Percentiles rank a stretch among this genome's conserved stretches.
Evolutionary conservation across 2,113 vertebrate species (phyloP).

Genomic region (Atractosteus spatula): DNA sequence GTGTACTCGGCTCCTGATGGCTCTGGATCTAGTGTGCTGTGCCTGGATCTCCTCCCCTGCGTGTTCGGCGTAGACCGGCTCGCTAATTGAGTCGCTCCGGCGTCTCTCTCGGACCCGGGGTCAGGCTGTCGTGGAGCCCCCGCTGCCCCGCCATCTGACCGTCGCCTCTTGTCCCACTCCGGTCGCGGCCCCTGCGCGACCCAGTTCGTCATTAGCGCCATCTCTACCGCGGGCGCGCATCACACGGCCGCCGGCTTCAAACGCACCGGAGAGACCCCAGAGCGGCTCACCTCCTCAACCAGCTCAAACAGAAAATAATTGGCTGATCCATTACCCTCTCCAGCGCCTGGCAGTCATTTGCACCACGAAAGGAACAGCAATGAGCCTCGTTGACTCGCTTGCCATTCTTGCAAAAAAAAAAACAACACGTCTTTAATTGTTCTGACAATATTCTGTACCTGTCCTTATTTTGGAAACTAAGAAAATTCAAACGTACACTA

Average conservation of each 20-base stretch:
- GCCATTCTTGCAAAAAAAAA: too few species aligned
- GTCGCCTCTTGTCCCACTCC: constrained; percentile 57
- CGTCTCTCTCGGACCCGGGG: constrained; percentile 57
- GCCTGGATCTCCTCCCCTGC: constrained; percentile 4
- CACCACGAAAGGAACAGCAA: constrained; percentile 61
- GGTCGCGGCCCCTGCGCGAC: constrained; percentile 56
- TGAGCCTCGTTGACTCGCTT: too few species aligned
- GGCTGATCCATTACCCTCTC: constrained; percentile 82
- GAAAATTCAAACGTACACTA: too few species aligned
- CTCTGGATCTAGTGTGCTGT: too few species aligned
- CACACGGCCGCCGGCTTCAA: constrained; percentile 72
- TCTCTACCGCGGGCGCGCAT: constrained; percentile 75
- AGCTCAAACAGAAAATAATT: constrained; percentile 79
- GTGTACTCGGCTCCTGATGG: too few species aligned
- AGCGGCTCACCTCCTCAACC: background rate
- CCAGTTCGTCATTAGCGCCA: constrained; percentile 69
- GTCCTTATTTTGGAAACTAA: too few species aligned
- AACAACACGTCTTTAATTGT: too few species aligned
- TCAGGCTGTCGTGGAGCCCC: constrained; percentile 64
- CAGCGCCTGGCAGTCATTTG: constrained; percentile 82
- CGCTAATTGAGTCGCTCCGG: constrained; percentile 75
- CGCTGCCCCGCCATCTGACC: constrained; percentile 75
- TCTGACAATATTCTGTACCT: too few species aligned
- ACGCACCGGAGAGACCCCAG: constrained; percentile 23
- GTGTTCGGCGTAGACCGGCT: constrained; percentile 68